Conservation (phyloP, 2,113 vertebrate genomes). For the Ciconia stormi region DNA sequence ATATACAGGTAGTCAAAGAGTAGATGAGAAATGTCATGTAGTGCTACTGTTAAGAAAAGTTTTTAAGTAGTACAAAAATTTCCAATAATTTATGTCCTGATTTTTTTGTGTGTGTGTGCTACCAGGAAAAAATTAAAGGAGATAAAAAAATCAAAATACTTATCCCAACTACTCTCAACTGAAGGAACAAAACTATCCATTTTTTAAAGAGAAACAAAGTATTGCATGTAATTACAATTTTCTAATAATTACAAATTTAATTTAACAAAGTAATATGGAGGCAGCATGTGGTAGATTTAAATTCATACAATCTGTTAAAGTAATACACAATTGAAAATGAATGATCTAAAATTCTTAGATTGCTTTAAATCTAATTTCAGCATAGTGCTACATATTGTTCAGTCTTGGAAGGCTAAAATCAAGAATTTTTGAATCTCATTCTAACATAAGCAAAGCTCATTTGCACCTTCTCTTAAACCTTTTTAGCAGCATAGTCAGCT, state of each 20-base stretch:
- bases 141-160: background rate
- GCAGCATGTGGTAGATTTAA: conserved; percentile 68
- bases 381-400: conserved; percentile 30
- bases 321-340: conserved; percentile 59
- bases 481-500: conserved; percentile 74
- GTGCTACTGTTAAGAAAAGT: conserved; percentile 34
- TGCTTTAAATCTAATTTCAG: conserved; percentile 37
- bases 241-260: conserved; percentile 62
- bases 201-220: conserved; percentile 21
- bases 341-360: conserved; percentile 41
- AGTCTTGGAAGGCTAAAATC: conserved; percentile 48
- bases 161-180: background rate
- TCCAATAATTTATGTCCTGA: conserved; percentile 37
- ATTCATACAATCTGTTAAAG: conserved; percentile 48
- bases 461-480: conserved; percentile 45
- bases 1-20: conserved; percentile 48
- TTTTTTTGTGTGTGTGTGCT: background rate
- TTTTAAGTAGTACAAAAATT: conserved; percentile 45
- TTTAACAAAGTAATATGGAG: conserved; percentile 64
- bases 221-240: conserved; percentile 31
- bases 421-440: conserved; percentile 29
- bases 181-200: conserved; percentile 14
- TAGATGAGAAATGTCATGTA: conserved; percentile 36
- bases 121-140: conserved; percentile 21
- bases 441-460: conserved; percentile 50